A percentile compares a stretch with the other conserved stretches of the same genome.
phyloP scores from a whole-genome alignment of 2,113 vertebrate species.

The rabbit (Oryctolagus cuniculus) region mOryCun1.1 NC_091436.1:80944001-80944500 shows the following conservation, averaged over 20 bases:
- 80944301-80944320: slow-evolving; percentile 71
- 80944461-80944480: slow-evolving; percentile 41
- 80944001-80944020: background rate
- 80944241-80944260: slow-evolving; percentile 76
- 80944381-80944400: slow-evolving; percentile 54
- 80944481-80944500: slow-evolving; percentile 45
- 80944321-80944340: slow-evolving; percentile 71
- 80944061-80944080: slow-evolving; percentile 49
- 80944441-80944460: slow-evolving; percentile 68
- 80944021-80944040: background rate
- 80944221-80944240: slow-evolving; percentile 70
- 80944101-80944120: slow-evolving; percentile 58
- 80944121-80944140: slow-evolving; percentile 53
- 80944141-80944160: slow-evolving; percentile 28
- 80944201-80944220: slow-evolving; percentile 62
- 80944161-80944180: slow-evolving; percentile 66
- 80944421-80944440: slow-evolving; percentile 58
- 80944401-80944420: slow-evolving; percentile 61
- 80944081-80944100: slow-evolving; percentile 58
- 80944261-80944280: slow-evolving; percentile 76
- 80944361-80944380: slow-evolving; percentile 61
- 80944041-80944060: background rate
- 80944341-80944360: slow-evolving; percentile 68
- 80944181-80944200: slow-evolving; percentile 60
- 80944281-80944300: slow-evolving; percentile 56